phyloP scores from a whole-genome alignment of 2,113 vertebrate species.

The Acrocephalus kingi region DNA sequence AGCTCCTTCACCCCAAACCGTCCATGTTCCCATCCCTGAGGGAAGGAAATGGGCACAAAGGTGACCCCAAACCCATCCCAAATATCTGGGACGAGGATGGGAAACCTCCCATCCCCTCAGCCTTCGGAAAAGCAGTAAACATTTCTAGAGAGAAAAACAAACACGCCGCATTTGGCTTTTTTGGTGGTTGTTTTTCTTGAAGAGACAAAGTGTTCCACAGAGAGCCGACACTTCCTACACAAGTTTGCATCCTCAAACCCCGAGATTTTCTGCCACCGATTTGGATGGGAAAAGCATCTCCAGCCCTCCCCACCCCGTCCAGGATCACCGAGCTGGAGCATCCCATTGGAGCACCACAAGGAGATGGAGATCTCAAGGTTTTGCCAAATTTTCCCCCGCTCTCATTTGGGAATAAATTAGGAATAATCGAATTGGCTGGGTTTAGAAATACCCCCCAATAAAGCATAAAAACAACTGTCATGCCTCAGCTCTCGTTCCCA shows the following conservation, averaged over 20 bases:
- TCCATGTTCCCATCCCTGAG: accelerated
- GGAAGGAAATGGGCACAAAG: accelerated
- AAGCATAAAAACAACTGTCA: neutral
- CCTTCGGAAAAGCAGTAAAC: accelerated
- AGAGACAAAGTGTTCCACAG: slow-evolving; percentile 55
- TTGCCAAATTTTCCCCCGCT: neutral
- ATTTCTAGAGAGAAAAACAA: slow-evolving; percentile 24
- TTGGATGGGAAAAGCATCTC: neutral
- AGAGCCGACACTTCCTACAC: slow-evolving; percentile 59
- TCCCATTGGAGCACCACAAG: accelerated
- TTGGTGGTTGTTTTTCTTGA: slow-evolving; percentile 32
- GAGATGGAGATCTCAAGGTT: neutral
- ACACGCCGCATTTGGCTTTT: neutral
- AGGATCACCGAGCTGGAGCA: accelerated
- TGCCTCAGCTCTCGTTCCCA: neutral
- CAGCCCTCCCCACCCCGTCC: neutral
- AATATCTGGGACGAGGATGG: accelerated
- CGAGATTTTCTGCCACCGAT: neutral
- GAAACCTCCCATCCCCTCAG: neutral
- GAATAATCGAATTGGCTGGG: neutral
- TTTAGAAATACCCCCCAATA: neutral
- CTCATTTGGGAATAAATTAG: neutral
- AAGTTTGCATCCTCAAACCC: slow-evolving; percentile 39
- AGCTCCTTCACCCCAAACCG: neutral
- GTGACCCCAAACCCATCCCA: accelerated